Conservation (phyloP, 2,888 invertebrate species). For the Caenorhabditis sulstoni region DNA sequence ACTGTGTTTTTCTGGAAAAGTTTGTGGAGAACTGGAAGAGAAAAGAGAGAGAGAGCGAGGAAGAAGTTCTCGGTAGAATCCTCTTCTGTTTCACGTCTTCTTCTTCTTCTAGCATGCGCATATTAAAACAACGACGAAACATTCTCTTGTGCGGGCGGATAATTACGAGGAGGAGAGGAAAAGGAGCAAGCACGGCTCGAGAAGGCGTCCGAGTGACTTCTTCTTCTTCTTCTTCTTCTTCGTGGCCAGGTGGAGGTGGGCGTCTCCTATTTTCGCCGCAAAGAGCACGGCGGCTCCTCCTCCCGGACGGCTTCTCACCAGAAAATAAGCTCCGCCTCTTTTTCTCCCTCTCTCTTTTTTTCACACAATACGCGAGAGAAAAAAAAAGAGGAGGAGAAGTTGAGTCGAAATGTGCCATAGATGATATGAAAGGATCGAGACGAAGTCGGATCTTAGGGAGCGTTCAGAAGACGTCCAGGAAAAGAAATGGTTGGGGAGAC, state of each 20-base stretch:
- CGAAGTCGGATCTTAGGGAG: neutral
- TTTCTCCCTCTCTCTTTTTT: slow-evolving; percentile 18
- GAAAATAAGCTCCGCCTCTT: slow-evolving; percentile 13
- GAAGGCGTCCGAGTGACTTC: no score
- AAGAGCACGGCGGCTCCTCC: slow-evolving; percentile 29
- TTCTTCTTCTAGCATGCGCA: slow-evolving; percentile 12
- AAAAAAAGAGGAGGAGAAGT: slow-evolving; percentile 3
- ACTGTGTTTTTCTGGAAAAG: no score
- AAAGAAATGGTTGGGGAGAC: no score
- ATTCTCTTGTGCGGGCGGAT: no score
- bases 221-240: no score
- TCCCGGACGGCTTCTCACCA: slow-evolving; percentile 6
- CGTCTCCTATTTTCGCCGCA: slow-evolving; percentile 24
- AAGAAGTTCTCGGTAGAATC: no score
- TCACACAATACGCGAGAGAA: slow-evolving; percentile 15
- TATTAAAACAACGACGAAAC: neutral
- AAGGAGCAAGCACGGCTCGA: neutral
- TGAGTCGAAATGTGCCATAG: slow-evolving; percentile 41
- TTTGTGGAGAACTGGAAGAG: neutral
- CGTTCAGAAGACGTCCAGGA: neutral
- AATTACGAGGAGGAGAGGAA: neutral
- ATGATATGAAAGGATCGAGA: slow-evolving; percentile 1
- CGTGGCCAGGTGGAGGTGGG: slow-evolving; percentile 15
- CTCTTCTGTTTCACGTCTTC: no score
- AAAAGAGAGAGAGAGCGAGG: neutral